Evolutionary conservation across 2,113 vertebrate species (phyloP).

Genomic region (Plestiodon gilberti): DNA sequence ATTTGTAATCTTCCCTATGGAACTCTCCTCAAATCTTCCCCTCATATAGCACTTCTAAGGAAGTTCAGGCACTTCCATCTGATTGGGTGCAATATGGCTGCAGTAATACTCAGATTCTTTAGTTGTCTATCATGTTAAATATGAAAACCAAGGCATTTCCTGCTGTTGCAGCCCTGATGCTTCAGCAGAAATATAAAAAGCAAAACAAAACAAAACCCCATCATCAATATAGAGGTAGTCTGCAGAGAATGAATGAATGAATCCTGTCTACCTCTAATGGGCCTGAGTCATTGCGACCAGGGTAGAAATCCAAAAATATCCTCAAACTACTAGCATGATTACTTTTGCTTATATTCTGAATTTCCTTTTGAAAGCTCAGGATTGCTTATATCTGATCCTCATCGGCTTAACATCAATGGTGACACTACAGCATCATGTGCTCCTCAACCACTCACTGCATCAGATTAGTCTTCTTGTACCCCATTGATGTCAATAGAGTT

Average conservation of each 20-base stretch:
- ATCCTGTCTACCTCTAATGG: neutral
- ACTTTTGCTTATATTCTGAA: neutral
- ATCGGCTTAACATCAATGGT: neutral
- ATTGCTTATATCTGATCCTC: neutral
- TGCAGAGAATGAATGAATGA: too few species aligned
- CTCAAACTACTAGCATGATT: neutral
- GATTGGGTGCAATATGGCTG: neutral
- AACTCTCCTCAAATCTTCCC: neutral
- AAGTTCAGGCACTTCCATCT: neutral
- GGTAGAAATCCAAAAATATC: neutral
- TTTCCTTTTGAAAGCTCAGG: neutral
- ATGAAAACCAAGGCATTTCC: neutral
- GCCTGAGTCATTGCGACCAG: neutral
- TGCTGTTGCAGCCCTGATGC: too few species aligned
- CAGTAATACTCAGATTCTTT: neutral
- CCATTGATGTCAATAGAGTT: slow-evolving; percentile 2
- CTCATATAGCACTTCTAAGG: neutral
- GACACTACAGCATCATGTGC: neutral
- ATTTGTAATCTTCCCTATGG: neutral
- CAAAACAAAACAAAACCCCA: too few species aligned
- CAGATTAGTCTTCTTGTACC: slow-evolving; percentile 8
- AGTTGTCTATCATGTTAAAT: neutral
- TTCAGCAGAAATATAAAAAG: too few species aligned
- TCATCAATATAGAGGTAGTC: too few species aligned
- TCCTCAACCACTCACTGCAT: neutral